A percentile compares a stretch with the other conserved stretches of the same genome.
Conservation (phyloP, 1,140 invertebrate species). For the Luehdorfia chinensis region DNA sequence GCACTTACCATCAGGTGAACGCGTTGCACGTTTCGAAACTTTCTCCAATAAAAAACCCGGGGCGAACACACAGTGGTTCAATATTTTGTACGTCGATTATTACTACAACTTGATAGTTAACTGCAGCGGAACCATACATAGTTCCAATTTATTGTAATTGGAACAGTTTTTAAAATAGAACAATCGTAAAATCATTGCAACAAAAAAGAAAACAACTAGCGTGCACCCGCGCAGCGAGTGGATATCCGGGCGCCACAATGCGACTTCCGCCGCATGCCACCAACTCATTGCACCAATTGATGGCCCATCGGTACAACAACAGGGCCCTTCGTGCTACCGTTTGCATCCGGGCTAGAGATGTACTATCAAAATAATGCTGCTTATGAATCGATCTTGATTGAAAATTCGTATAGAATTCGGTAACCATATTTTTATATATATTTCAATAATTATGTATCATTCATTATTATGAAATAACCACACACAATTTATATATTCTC, state of each 20-base stretch:
- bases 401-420: neutral
- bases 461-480: too few species aligned
- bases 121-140: too few species aligned
- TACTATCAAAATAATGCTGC: neutral
- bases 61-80: too few species aligned
- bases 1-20: too few species aligned
- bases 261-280: constrained; percentile 34
- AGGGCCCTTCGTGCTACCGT: constrained; percentile 41
- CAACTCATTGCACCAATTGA: constrained; percentile 26
- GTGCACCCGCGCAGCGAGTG: constrained; percentile 27
- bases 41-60: too few species aligned
- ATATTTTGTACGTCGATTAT: too few species aligned
- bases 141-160: neutral
- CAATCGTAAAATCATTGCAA: constrained; percentile 11
- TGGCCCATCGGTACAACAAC: constrained; percentile 35
- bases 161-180: constrained; percentile 1
- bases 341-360: constrained; percentile 39
- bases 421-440: neutral
- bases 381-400: neutral
- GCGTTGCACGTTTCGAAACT: too few species aligned
- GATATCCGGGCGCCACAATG: constrained; percentile 51
- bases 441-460: too few species aligned
- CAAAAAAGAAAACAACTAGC: too few species aligned
- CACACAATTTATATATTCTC: too few species aligned
- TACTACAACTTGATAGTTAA: too few species aligned